A percentile compares a stretch with the other conserved stretches of the same genome.
phyloP scores from a whole-genome alignment of 1,140 invertebrate genomes.

The Trypoxylus dichotomus region DNA sequence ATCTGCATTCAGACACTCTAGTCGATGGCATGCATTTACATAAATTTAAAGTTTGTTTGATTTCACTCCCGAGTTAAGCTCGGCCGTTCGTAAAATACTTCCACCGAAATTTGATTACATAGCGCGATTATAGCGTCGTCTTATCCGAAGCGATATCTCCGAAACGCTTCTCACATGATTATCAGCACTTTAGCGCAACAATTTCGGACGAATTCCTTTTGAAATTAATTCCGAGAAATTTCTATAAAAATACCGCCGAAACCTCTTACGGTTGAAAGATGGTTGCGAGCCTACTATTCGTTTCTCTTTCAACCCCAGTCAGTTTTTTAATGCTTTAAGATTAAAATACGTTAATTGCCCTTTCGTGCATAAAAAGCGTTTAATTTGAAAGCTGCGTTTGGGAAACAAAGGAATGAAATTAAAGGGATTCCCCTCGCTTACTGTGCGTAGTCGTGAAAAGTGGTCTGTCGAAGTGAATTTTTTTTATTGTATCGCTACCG shows the following conservation, averaged over 20 bases:
- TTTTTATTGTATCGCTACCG: not conserved
- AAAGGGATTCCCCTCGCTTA: not conserved
- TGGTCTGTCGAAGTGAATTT: not conserved
- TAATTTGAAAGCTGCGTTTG: not conserved
- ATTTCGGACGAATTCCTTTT: not conserved
- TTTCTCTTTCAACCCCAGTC: not conserved
- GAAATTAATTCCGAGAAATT: not conserved
- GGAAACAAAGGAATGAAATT: not conserved
- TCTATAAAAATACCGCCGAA: not conserved
- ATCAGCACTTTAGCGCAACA: not conserved
- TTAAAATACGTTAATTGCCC: not conserved
- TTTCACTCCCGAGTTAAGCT: not conserved
- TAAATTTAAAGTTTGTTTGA: constrained; percentile 25
- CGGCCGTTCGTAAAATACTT: not conserved
- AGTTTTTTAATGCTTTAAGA: not conserved
- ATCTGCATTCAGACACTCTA: not conserved
- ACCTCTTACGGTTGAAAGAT: not conserved
- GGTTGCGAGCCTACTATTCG: not conserved
- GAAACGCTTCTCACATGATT: too few relatives aligned
- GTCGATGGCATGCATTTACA: constrained; percentile 13
- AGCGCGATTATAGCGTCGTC: not conserved
- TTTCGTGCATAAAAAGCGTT: not conserved
- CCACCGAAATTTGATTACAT: not conserved
- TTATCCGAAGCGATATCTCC: not conserved
- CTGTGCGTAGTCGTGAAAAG: not conserved